Conservation (phyloP, 2,113 vertebrate species). For the Hemichromis elongatus region DNA sequence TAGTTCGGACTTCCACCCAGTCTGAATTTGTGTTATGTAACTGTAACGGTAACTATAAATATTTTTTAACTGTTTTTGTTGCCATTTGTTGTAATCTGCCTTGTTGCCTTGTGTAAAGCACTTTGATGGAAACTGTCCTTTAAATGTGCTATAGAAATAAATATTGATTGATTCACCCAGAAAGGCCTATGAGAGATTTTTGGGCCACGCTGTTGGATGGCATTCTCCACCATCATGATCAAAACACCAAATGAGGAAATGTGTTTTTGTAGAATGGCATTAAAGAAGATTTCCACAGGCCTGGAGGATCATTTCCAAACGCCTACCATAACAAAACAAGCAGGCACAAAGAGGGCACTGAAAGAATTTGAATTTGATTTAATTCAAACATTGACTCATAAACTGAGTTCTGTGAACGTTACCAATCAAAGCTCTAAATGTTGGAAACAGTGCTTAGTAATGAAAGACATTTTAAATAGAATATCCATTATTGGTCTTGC, state of each 20-base stretch:
- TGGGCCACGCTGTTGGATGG: not conserved
- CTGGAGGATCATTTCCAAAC: not conserved
- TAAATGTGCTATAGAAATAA: too few species aligned
- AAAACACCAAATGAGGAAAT: not conserved
- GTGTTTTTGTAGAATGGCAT: not conserved
- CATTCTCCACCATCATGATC: not conserved
- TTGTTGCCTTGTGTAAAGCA: too few species aligned
- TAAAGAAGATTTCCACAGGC: not conserved
- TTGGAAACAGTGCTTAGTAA: not conserved
- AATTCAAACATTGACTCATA: not conserved
- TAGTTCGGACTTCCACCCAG: too few species aligned
- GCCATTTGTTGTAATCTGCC: too few species aligned
- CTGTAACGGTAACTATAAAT: too few species aligned
- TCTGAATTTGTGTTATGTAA: too few species aligned
- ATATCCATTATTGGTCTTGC: not conserved
- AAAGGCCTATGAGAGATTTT: not conserved
- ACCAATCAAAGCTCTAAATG: not conserved
- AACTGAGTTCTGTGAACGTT: not conserved
- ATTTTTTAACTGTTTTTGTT: too few species aligned
- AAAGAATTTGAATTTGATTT: not conserved
- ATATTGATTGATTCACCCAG: not conserved
- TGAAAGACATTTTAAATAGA: not conserved
- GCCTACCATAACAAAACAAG: not conserved
- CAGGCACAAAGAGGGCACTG: not conserved
- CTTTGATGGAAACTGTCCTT: too few species aligned